phyloP scores from a whole-genome alignment of 2,888 invertebrate genomes.

The Choristoneura rosaceana region DNA sequence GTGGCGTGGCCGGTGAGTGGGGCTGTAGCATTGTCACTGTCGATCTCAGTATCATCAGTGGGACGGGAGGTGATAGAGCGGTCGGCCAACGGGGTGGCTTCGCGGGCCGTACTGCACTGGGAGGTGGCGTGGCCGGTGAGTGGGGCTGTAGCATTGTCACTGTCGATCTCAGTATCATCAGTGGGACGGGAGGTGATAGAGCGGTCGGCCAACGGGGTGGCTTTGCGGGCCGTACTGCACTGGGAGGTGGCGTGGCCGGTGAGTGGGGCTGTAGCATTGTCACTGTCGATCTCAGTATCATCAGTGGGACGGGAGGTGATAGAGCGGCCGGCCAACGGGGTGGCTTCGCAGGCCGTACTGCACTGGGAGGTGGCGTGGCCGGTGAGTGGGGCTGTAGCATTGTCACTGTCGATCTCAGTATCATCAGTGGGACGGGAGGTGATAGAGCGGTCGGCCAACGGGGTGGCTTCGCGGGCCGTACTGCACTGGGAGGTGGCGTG shows the following conservation, averaged over 20 bases:
- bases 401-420: too few relatives aligned
- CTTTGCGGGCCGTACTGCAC: slow-evolving; percentile 88
- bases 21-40: slow-evolving; percentile 41
- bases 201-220: slow-evolving; percentile 50
- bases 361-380: too few relatives aligned
- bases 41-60: background rate
- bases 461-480: too few relatives aligned
- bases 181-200: background rate
- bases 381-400: too few relatives aligned
- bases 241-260: slow-evolving; percentile 81
- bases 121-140: slow-evolving; percentile 72
- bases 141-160: slow-evolving; percentile 48
- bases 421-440: too few relatives aligned
- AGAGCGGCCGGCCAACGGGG: too few relatives aligned
- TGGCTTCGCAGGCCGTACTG: too few relatives aligned
- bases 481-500: too few relatives aligned
- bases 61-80: slow-evolving; percentile 79
- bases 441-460: too few relatives aligned
- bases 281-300: too few relatives aligned
- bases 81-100: slow-evolving; percentile 81
- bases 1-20: slow-evolving; percentile 93
- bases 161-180: background rate
- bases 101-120: slow-evolving; percentile 91
- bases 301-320: too few relatives aligned
- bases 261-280: slow-evolving; percentile 57